Evolutionary conservation across 2,888 invertebrate genomes (phyloP).

Genomic region (Aplocera efformata): DNA sequence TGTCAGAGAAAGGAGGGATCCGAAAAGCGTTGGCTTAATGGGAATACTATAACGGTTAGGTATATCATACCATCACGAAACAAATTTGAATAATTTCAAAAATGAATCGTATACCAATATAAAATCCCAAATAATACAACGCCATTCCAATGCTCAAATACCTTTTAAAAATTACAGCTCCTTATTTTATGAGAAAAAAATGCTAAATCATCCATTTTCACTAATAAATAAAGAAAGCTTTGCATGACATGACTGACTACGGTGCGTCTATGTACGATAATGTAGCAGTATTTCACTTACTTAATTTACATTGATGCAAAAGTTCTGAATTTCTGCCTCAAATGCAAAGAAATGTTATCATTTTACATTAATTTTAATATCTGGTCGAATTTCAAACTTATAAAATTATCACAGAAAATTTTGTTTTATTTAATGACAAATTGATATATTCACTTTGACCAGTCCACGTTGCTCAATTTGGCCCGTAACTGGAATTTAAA

Average conservation of each 20-base stretch:
- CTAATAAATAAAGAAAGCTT: slow-evolving; percentile 14
- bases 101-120: slow-evolving; percentile 24
- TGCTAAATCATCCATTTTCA: slow-evolving; percentile 47
- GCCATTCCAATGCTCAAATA: slow-evolving; percentile 67
- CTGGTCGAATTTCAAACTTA: too few relatives aligned
- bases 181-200: slow-evolving; percentile 46
- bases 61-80: slow-evolving; percentile 13
- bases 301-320: too few relatives aligned
- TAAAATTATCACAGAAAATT: too few relatives aligned
- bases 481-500: too few relatives aligned
- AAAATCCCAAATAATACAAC: slow-evolving; percentile 54
- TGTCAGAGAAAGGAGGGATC: slow-evolving; percentile 72
- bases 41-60: slow-evolving; percentile 34
- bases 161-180: slow-evolving; percentile 47
- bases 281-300: too few relatives aligned
- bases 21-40: slow-evolving; percentile 40
- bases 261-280: slow-evolving; percentile 5
- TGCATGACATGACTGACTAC: slow-evolving; percentile 14
- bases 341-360: too few relatives aligned
- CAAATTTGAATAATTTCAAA: slow-evolving; percentile 26
- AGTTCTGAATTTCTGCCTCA: too few relatives aligned
- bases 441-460: too few relatives aligned
- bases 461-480: too few relatives aligned
- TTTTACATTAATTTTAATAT: too few relatives aligned
- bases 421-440: too few relatives aligned